phyloP scores from a whole-genome alignment of 1,140 invertebrate genomes.

The Cotesia chilonis region DNA sequence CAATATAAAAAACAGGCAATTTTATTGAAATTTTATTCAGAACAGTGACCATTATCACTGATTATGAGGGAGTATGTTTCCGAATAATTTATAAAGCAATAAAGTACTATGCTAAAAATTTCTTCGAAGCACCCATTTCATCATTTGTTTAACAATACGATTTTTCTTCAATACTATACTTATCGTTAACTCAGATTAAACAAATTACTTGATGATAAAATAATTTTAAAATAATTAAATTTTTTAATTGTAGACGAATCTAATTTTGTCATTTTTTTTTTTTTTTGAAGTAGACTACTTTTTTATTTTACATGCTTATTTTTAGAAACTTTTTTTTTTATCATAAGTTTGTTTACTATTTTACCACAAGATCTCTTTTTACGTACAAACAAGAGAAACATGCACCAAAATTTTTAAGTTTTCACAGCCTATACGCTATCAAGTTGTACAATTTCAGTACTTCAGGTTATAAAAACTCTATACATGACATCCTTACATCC shows the following conservation, averaged over 20 bases:
- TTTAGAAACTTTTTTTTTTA: too few species aligned
- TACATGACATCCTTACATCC: not conserved
- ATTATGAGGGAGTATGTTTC: not conserved
- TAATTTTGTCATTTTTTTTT: too few species aligned
- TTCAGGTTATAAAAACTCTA: not conserved
- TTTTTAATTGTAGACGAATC: too few species aligned
- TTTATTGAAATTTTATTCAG: constrained; percentile 20
- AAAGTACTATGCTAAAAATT: too few species aligned
- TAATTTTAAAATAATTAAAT: too few species aligned
- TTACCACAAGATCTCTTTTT: not conserved
- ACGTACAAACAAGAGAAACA: not conserved
- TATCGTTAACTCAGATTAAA: too few species aligned
- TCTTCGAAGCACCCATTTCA: not conserved
- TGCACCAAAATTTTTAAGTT: constrained; percentile 15
- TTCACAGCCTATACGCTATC: constrained; percentile 27
- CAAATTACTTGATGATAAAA: too few species aligned
- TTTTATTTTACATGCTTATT: too few species aligned
- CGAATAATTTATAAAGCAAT: not conserved
- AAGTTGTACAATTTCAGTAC: constrained; percentile 13
- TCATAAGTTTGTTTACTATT: not conserved
- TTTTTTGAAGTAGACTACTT: too few species aligned
- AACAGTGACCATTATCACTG: not conserved
- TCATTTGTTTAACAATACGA: too few species aligned
- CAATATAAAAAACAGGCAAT: constrained; percentile 7
- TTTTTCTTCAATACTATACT: too few species aligned